Evolutionary conservation across 2,113 vertebrate species (phyloP), one percentile per base, ranked within the genome.

Genomic region (Terrapene triunguis): DNA sequence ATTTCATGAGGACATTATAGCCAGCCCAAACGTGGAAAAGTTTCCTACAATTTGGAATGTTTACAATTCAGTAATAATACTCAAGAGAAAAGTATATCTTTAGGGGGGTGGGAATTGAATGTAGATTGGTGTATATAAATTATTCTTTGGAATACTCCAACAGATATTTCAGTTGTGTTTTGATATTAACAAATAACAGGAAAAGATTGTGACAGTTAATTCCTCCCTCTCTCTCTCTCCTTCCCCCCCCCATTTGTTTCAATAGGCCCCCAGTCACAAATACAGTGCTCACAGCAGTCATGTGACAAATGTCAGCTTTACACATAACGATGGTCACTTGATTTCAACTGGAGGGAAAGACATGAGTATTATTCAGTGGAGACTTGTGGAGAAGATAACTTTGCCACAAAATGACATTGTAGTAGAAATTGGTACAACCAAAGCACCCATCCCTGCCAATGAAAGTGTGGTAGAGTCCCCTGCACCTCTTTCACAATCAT

Each of bases 251-350:
- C 9, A 13, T 92, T 94, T 95, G 53, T 95, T 94, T 90, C 83
- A 8, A 13, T 93, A 99, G 99, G 99, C 99, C 85, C 99, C 99
- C 51, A 99, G 99, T 97, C 99, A 99, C 94, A 99, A 99, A 95
- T 99, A 99, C 98, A 99, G 99, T 1, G 99, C 99, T 89, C 99
- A 99, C 98, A 99, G 99, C 94, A 99, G 99, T 98, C 99, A 99
- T 5, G 99, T 99, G 98, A 99, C 99, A 98, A 99, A 99, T 1
- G 99, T 99, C 97, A 99, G 99, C 97, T 99, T 99, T 97, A 99
- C 99, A 93, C 98, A 98, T 72, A 98, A 96, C 0, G 99, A 99
- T 92, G 98, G 98, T 95, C 99, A 99, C 97, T 98, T 99, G 96
- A 98, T 99, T 97, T 99, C 99, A 54, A 99, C 99, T 69, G 99